Percentiles rank a stretch among this genome's conserved stretches.
Conservation (phyloP, 2,113 vertebrate species). For the Aldabrachelys gigantea region DNA sequence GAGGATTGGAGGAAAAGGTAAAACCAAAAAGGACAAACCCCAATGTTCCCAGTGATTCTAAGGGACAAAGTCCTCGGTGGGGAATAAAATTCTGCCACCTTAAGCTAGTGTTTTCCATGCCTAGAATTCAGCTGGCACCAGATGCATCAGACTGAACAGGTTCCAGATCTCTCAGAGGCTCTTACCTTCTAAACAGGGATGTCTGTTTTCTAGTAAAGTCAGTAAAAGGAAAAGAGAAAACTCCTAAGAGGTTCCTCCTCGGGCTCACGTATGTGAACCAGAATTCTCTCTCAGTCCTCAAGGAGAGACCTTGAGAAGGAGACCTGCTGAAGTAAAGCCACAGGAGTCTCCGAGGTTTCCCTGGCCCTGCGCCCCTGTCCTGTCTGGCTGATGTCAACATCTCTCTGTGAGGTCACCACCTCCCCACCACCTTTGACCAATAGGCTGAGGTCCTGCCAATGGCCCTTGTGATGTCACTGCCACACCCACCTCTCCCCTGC, state of each 20-base stretch:
- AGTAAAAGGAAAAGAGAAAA: neutral
- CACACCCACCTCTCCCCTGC: neutral
- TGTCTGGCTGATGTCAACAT: neutral
- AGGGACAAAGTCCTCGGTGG: neutral
- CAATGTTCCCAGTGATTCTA: neutral
- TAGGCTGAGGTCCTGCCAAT: neutral
- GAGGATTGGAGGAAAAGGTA: neutral
- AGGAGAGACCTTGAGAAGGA: neutral
- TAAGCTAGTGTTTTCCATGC: neutral
- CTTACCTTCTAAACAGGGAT: neutral
- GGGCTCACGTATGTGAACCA: neutral
- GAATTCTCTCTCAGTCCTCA: neutral
- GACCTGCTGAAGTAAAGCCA: neutral
- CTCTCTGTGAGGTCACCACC: neutral
- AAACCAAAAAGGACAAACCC: neutral
- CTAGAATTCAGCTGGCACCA: neutral
- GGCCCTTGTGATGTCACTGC: neutral
- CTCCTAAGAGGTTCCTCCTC: neutral
- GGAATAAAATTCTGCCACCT: neutral
- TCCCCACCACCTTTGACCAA: neutral
- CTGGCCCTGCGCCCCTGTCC: neutral
- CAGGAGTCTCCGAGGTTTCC: accelerated
- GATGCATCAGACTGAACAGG: neutral
- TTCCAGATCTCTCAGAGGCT: neutral
- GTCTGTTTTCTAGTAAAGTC: neutral